phyloP scores from a whole-genome alignment of 1,140 invertebrate genomes.

The Brachionus sp. region DNA sequence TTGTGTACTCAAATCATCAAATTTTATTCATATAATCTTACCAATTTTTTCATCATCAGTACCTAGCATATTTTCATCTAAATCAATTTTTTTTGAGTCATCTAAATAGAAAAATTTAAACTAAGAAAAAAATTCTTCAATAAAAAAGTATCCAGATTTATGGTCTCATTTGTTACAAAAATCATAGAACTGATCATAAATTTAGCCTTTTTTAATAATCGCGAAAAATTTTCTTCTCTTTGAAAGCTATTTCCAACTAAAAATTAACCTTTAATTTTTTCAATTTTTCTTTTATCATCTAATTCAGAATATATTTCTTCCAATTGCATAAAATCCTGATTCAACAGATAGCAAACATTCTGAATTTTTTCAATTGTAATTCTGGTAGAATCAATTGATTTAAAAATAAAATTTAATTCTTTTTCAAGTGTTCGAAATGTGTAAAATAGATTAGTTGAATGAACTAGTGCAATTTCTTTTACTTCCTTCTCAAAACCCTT shows the following conservation, averaged over 20 bases:
- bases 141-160: too few species aligned
- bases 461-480: slow-evolving; percentile 2
- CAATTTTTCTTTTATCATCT: neutral
- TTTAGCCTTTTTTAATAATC: too few species aligned
- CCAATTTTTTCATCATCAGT: neutral
- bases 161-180: too few species aligned
- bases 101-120: neutral
- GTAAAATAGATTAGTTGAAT: slow-evolving; percentile 26
- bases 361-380: neutral
- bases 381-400: neutral
- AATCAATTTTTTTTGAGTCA: neutral
- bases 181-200: neutral
- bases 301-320: slow-evolving; percentile 11
- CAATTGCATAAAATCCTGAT: neutral
- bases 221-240: too few species aligned
- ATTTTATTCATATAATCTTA: neutral
- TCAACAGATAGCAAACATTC: slow-evolving; percentile 16
- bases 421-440: slow-evolving; percentile 32
- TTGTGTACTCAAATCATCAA: neutral
- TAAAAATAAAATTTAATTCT: neutral
- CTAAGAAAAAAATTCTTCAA: neutral
- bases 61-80: neutral
- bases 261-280: neutral
- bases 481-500: slow-evolving; percentile 25
- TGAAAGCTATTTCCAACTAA: neutral